Evolutionary conservation across 2,797 vertebrate species (phyloP), one percentile per base, ranked within the genome.

Genomic region (Miichthys miiuy): DNA sequence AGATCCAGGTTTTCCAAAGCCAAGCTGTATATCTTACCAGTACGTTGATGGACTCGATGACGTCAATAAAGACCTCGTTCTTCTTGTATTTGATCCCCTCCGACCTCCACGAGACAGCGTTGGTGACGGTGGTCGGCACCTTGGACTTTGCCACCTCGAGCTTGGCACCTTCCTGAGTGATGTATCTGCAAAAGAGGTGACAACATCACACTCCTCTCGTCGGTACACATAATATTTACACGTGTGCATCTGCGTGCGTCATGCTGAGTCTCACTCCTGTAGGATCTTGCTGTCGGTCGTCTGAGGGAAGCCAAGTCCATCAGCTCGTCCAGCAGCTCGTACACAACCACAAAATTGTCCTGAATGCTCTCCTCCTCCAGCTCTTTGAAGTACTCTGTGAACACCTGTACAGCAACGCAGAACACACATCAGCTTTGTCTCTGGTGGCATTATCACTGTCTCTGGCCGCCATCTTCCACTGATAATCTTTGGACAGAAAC

Each of bases 271-370:
- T 96, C 88, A 98, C 98, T 98, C 98, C 84, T 98, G 98, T 12
- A 99, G 92, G 88, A 99, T 98, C 79, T 97, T 98, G 96, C 97
- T 97, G 90, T 98, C 98, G 0, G 97, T 99, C 9, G 97, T 98
- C 91, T 99, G 98, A 0, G 98, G 98, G 85, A 98, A 98, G n/a
- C 98, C 98, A 1, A 99, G 77, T 98, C 98, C 98, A 99, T 99
- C 77, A 98, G 95, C 82, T 99, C 97, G 2, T 99, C 98, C 87
- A 99, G 92, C 42, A 99, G 94, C 92, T 99, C 98, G 0, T 99
- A 98, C 55, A 98, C 94, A 0, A 98, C 96, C 80, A 99, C 98
- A 73, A 99, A 99, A 88, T 99, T 99, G 85, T 99, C 98, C 16
- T 98, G 95, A 75, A 98, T 96, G 79, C 97, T 98, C 81, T 98